Conservation (phyloP, 2,888 invertebrate genomes). For the Caenorhabditis sinica region DNA sequence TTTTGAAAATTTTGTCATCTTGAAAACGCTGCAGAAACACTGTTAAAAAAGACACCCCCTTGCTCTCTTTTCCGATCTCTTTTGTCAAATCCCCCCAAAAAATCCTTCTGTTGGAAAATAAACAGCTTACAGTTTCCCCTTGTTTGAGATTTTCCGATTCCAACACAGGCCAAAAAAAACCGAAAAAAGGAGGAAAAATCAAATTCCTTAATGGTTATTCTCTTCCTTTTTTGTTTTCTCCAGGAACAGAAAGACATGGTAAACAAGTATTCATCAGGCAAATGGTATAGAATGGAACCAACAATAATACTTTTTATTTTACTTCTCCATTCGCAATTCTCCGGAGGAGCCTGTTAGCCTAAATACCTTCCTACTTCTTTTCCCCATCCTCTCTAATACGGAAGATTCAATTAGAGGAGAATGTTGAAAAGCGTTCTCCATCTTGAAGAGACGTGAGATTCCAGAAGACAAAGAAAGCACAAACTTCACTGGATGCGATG, state of each 20-base stretch:
- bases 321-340: neutral
- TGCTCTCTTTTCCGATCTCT: conserved; percentile 6
- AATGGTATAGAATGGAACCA: conserved; percentile 26
- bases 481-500: neutral
- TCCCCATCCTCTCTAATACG: neutral
- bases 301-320: too few relatives aligned
- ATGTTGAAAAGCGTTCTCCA: neutral
- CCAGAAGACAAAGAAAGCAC: too few relatives aligned
- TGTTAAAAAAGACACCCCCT: conserved; percentile 23
- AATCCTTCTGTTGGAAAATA: conserved; percentile 29
- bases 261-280: conserved; percentile 49
- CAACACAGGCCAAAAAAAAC: neutral
- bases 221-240: conserved; percentile 5
- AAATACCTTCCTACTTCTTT: neutral
- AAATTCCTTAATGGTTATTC: conserved; percentile 37
- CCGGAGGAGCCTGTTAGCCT: neutral
- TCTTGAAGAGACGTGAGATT: too few relatives aligned
- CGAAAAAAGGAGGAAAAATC: conserved; percentile 2
- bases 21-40: conserved; percentile 54
- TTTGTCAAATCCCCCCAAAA: neutral
- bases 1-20: neutral
- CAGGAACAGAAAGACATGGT: conserved; percentile 27
- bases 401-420: neutral
- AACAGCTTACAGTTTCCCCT: conserved; percentile 44
- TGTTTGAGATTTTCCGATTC: neutral